Evolutionary conservation across 1,140 invertebrate genomes (phyloP), one percentile per base, ranked within the genome.

Genomic region (Bombus confusus): DNA sequence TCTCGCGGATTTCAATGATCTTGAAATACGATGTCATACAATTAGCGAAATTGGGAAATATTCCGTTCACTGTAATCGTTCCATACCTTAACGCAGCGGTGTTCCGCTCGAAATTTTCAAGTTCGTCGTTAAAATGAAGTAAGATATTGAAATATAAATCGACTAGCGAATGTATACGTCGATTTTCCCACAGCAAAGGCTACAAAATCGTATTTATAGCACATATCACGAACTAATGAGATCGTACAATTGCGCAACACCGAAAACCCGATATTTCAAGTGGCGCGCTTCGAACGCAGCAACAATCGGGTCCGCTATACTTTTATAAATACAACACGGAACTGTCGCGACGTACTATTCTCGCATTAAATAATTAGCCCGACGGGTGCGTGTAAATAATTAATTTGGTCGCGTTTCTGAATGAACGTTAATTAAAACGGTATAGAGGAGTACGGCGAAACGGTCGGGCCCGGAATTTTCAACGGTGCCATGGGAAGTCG

Each of bases 371-470:
- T 78, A 83, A 83, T 83, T 83, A 83, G 28, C 39, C n/a, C 22
- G 41, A 47, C 28, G 43, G 15, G 57, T 57, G 80, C 34, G 62
- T 18, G 81, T 57, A 83, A 78, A 83, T 83, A 83, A 83, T 83
- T 83, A 83, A 78, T 77, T 83, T 47, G 28, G 74, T 31, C 64
- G 62, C 73, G 62, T 83, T 69, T 76, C 74, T 77, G 74, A 83
- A 83, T 69, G 74, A 78, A 77, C 81, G 66, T 83, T 83, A 76
- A 83, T 83, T 83, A 83, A 77, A 78, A 52, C 47, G 47, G 34
- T 10, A 37, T 31, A 18, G 66, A 1, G 31, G 31, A 31, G 66
- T 2, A n/a, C 13, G n/a, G 62, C n/a, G 62, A 8, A n/a, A 64
- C 66, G 66, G 31, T 22, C 47, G 47, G 47, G n/a, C 13, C 2